Base-by-base conservation (phyloP, 2,797 vertebrate species). In the Acipenser oxyrinchus region DNA sequence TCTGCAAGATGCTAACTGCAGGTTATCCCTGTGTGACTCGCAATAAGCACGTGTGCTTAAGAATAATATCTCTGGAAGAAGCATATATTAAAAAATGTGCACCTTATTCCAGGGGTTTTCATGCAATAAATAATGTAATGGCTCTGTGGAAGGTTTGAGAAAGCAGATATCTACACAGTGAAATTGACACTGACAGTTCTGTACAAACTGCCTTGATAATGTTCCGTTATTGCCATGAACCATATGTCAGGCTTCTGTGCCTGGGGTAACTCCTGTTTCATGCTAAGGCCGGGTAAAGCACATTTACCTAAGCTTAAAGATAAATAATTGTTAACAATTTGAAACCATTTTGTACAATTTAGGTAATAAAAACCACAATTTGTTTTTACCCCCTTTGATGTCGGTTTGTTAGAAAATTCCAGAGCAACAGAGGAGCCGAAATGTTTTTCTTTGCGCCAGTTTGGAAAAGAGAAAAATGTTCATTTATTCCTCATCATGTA, bases 91-190 rank as follows among this genome's bases (percentile, higher is more conserved):
- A 57, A 53, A 37, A 62, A 62, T 10, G 15, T 6, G 15, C 58
- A 63, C 55, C 12, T 58, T 62, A 62, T 75, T 75, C 73, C 72
- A 73, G 70, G 70, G 67, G 76, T 74, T 73, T 77, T 77, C 64
- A 51, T 74, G 75, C 78, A 79, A 77, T 83, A 81, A 79, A 83
- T 84, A 86, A 84, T 76, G 81, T 84, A 84, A 80, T 83, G 81
- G 82, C 86, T 87, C 87, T 80, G 86, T 79, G 86, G 89, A 91
- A 89, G 85, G 82, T 89, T 85, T 84, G 78, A 83, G 82, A 89
- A 89, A 92, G 84, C 78, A 73, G 74, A 79, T 74, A 72, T 75
- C 81, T 79, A 88, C 79, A 82, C 77, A 78, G 83, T 78, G 69
- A 82, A 78, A 81, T 79, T 86, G 82, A 63, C 68, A 72, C 69